Percentiles rank a stretch among this genome's conserved stretches.
Evolutionary conservation across 2,797 vertebrate genomes (phyloP).

Genomic region (Vireo griseus): DNA sequence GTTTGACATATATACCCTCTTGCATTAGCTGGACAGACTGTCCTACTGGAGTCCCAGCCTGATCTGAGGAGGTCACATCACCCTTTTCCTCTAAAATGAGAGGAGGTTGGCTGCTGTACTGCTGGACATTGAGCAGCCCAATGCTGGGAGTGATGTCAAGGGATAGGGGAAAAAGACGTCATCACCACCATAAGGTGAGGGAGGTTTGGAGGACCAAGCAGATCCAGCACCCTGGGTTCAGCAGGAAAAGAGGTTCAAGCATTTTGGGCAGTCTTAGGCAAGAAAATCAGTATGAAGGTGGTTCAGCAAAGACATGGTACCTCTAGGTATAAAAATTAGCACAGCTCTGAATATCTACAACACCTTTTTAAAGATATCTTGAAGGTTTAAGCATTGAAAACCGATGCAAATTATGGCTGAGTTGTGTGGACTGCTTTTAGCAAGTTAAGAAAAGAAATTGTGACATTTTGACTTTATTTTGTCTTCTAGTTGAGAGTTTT

Average conservation of each 20-base stretch:
- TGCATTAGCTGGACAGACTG: neutral
- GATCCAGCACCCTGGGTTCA: neutral
- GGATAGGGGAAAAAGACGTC: neutral
- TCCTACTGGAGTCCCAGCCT: neutral
- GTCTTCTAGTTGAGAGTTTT: neutral
- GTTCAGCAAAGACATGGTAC: neutral
- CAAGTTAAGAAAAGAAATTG: neutral
- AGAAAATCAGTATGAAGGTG: neutral
- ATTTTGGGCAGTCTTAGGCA: neutral
- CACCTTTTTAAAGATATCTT: neutral
- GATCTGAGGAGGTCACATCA: neutral
- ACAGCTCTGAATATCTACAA: neutral
- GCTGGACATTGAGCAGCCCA: neutral
- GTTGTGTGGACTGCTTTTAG: neutral
- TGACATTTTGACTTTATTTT: neutral
- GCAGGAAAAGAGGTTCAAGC: neutral
- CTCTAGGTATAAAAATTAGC: neutral
- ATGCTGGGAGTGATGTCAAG: neutral
- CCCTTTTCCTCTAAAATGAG: neutral
- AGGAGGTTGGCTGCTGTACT: neutral
- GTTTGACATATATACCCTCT: neutral
- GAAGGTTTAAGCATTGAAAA: neutral
- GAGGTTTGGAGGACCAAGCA: neutral
- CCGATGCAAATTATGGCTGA: neutral
- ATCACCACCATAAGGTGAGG: neutral